A percentile compares a stretch with the other conserved stretches of the same genome.
phyloP scores from a whole-genome alignment of 2,797 vertebrate genomes.

The Catostomus latipinnis region DNA sequence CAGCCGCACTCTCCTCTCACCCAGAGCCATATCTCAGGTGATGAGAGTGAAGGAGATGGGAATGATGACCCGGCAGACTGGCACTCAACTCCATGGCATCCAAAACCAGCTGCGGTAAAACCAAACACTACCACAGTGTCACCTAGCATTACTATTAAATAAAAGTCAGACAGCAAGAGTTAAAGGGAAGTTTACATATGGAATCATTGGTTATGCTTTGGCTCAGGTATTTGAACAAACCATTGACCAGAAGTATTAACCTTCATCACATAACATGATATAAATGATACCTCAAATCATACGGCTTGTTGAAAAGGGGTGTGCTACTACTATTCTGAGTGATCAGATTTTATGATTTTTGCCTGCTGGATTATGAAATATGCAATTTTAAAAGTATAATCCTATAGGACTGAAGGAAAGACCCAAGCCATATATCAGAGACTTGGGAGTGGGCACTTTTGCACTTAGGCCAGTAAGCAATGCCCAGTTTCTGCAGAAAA shows the following conservation, averaged over 20 bases:
- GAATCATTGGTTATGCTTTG: background rate
- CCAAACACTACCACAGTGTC: background rate
- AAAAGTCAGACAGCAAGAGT: background rate
- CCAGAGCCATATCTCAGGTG: conserved; percentile 83
- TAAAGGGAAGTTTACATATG: background rate
- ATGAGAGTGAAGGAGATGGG: conserved; percentile 87
- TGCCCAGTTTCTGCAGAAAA: no score
- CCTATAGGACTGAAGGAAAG: no score
- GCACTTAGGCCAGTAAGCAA: no score
- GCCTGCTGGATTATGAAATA: no score
- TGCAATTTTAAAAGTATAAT: no score
- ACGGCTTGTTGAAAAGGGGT: no score
- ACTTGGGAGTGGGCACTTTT: no score
- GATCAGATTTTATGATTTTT: background rate
- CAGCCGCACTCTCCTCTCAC: conserved; percentile 78
- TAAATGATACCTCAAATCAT: no score
- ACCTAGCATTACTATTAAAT: background rate
- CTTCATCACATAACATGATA: no score
- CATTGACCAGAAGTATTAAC: background rate
- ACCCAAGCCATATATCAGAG: no score
- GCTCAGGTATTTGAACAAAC: background rate
- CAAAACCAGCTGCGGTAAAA: conserved; percentile 85
- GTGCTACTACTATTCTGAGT: no score
- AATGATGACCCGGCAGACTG: conserved; percentile 76
- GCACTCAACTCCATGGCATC: conserved; percentile 79